A percentile compares a stretch with the other conserved stretches of the same genome.
Conservation (phyloP, 2,113 vertebrate species). For the Leptobrachium ailaonicum region DNA sequence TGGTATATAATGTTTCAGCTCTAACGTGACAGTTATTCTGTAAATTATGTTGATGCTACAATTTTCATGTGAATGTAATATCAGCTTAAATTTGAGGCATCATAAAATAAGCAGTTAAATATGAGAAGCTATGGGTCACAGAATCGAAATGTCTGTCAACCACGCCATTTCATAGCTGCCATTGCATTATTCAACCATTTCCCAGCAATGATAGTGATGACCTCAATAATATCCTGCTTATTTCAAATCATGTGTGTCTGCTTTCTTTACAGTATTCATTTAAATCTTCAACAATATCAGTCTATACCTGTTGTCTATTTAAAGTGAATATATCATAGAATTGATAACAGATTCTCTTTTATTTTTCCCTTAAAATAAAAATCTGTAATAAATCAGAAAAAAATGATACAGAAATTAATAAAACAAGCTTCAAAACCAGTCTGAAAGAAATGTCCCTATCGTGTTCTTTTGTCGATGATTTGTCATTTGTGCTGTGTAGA, state of each 20-base stretch:
- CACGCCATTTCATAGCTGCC: slow-evolving; percentile 32
- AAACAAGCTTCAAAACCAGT: too few relatives aligned
- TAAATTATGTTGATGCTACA: slow-evolving; percentile 45
- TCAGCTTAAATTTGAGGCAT: slow-evolving; percentile 28
- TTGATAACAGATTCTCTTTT: too few relatives aligned
- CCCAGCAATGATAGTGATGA: slow-evolving; percentile 36
- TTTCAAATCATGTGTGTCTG: neutral
- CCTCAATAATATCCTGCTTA: slow-evolving; percentile 24
- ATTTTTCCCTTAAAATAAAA: too few relatives aligned
- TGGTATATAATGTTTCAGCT: slow-evolving; percentile 17
- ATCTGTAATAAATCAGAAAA: too few relatives aligned
- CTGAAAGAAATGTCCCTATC: too few relatives aligned
- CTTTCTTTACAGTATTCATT: slow-evolving; percentile 4
- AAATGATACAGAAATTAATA: too few relatives aligned
- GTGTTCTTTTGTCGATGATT: too few relatives aligned
- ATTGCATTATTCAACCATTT: slow-evolving; percentile 35
- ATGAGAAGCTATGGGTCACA: slow-evolving; percentile 34
- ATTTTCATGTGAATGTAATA: slow-evolving; percentile 30
- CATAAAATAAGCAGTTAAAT: slow-evolving; percentile 36
- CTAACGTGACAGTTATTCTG: slow-evolving; percentile 32
- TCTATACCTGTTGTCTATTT: neutral
- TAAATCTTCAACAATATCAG: neutral
- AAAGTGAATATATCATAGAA: too few relatives aligned
- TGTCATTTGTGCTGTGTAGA: too few relatives aligned
- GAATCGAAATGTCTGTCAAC: slow-evolving; percentile 32